Base-by-base conservation (phyloP, 2,797 vertebrate species). In the Lepus townsendii region DNA sequence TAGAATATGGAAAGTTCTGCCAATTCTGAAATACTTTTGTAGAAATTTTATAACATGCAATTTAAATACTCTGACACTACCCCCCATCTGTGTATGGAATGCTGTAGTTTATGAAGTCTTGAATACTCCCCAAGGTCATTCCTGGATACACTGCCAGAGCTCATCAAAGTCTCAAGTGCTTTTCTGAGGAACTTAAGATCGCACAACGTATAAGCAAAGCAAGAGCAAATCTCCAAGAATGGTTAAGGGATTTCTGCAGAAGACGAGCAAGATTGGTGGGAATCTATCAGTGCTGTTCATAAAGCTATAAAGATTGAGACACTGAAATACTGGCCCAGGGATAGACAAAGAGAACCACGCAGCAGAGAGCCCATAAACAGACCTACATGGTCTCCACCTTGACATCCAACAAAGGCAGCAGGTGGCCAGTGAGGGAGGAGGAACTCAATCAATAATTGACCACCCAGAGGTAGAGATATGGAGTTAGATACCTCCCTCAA, bases 1-100 rank as follows among this genome's bases (percentile, higher is more conserved):
- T 42, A 91, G 26, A 90, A 90, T 35, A 90, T 68, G 88, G 35
- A 82, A 85, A 73, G 30, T 65, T 82, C 19, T 76, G 11, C 9
- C 75, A 90, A 30, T 5, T 82, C 47, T 20, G 13, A 66, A 78
- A 89, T 19, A 27, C 5, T 22, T 92, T 78, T 60, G 57, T 50
- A 35, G 71, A 11, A 94, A 72, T 71, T 50, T 66, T 86, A 60
- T 57, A 47, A 86, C 82, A 85, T 11, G 54, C 32, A 84, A 92
- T 57, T 62, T 80, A 87, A 84, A 78, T 27, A 78, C 35, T 68
- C 38, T 88, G 30, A 13, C 73, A 3, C 27, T 86, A 47, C n/a
- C 16, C 54, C 65, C 38, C 3, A 13, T 42, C 42, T 69, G 52
- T 20, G 2, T 32, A 8, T 10, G 24, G 26, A 72, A 52, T 72